These are phyloP conservation scores for Tetropium fuscum DNA, from an alignment of 2,888 invertebrate genomes.

Conservation along the genomic window DNA sequence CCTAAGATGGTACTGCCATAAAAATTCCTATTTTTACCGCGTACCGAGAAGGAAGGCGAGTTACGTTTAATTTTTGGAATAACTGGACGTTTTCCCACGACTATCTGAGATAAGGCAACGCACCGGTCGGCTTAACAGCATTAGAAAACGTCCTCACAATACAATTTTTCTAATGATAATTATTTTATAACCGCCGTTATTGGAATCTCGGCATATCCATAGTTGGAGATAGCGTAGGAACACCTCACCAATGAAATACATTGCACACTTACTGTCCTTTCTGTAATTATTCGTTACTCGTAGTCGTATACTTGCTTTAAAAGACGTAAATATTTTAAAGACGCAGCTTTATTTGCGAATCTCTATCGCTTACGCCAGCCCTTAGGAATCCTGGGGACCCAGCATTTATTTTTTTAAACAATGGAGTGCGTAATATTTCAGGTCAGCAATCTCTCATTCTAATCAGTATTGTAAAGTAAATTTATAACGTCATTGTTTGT, in stretches of 20 bases:
- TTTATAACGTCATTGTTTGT: constrained; percentile 46
- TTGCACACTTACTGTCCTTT: constrained; percentile 36
- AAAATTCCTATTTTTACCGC: constrained; percentile 29
- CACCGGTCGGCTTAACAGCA: constrained; percentile 36
- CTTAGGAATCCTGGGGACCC: constrained; percentile 39
- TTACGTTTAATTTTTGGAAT: constrained; percentile 38
- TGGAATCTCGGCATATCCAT: constrained; percentile 48
- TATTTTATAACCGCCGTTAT: constrained; percentile 50
- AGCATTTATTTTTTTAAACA: constrained; percentile 39
- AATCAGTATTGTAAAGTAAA: constrained; percentile 47
- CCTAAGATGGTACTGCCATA: constrained; percentile 14
- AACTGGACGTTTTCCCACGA: constrained; percentile 44
- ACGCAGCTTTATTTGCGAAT: constrained; percentile 9
- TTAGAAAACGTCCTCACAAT: constrained; percentile 47
- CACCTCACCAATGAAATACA: constrained; percentile 44
- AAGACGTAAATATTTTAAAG: neutral
- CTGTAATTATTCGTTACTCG: constrained; percentile 1
- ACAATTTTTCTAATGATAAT: constrained; percentile 53
- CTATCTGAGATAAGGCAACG: constrained; percentile 30
- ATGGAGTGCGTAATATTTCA: constrained; percentile 44
- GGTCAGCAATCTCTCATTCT: constrained; percentile 43
- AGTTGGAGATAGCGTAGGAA: constrained; percentile 46
- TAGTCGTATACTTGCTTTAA: neutral
- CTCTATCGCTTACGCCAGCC: constrained; percentile 32
- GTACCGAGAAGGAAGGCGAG: constrained; percentile 27